phyloP scores from a whole-genome alignment of 2,113 vertebrate genomes.

The Cricetomys ansorgei region DNA sequence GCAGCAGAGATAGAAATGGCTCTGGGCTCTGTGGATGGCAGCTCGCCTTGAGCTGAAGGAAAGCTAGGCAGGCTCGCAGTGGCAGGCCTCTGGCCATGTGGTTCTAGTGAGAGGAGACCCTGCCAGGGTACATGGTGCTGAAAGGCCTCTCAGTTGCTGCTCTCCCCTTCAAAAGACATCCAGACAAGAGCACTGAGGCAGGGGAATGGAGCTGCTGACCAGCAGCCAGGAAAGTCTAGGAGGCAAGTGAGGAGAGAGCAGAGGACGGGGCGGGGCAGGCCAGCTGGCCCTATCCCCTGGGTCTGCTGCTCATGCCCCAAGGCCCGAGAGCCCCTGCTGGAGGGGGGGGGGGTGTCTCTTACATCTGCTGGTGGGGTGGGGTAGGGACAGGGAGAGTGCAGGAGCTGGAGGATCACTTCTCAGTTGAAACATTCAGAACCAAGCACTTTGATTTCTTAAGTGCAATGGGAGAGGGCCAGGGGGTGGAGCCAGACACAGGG shows the following conservation, averaged over 20 bases:
- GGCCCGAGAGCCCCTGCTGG: conserved; percentile 40
- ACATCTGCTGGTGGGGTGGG: conserved; percentile 75
- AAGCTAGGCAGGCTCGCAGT: background rate
- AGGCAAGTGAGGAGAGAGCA: background rate
- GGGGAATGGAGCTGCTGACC: background rate
- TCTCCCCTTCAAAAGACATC: background rate
- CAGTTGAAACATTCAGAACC: conserved; percentile 84
- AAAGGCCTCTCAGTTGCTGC: too few relatives aligned
- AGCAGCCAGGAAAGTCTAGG: background rate
- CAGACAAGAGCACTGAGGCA: background rate
- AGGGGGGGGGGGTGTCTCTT: too few relatives aligned
- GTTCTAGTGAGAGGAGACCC: background rate
- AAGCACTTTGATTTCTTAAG: conserved; percentile 87
- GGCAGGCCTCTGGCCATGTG: background rate
- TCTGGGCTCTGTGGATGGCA: background rate
- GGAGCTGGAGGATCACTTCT: conserved; percentile 80
- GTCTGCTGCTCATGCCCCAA: conserved; percentile 31
- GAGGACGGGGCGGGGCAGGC: conserved; percentile 74
- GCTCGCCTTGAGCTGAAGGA: background rate
- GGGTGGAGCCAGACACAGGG: conserved; percentile 55
- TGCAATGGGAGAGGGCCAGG: conserved; percentile 85
- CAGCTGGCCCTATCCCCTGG: conserved; percentile 77
- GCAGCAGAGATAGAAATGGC: conserved; percentile 4
- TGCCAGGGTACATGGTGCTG: background rate
- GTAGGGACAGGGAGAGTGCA: background rate